Percentiles rank a stretch among this genome's conserved stretches.
Conservation (phyloP, 2,888 invertebrate species). For the Acrocyrtus sp. region DNA sequence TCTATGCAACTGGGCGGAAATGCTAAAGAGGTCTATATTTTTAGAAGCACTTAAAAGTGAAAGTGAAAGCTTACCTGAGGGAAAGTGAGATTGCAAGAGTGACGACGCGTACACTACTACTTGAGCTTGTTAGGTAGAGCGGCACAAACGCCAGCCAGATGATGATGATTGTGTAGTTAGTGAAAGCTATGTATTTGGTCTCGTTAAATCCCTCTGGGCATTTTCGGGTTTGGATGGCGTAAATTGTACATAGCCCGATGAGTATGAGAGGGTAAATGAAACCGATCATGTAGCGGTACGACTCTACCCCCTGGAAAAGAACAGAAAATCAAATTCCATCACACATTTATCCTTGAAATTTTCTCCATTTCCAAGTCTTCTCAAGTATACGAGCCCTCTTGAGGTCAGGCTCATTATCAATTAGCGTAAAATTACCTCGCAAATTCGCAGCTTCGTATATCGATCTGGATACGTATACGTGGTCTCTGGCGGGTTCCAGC, state of each 20-base stretch:
- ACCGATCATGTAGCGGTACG: conserved; percentile 68
- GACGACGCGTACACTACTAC: conserved; percentile 68
- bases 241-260: conserved; percentile 70
- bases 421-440: conserved; percentile 61
- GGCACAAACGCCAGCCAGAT: conserved; percentile 72
- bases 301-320: conserved; percentile 67
- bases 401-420: no score
- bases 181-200: conserved; percentile 71
- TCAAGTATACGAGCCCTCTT: no score
- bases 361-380: no score
- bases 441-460: conserved; percentile 65
- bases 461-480: conserved; percentile 67
- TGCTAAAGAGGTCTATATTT: background rate
- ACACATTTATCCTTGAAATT: background rate
- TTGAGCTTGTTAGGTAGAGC: conserved; percentile 69
- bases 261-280: conserved; percentile 70
- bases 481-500: conserved; percentile 68
- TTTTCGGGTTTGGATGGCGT: conserved; percentile 71
- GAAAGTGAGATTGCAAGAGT: conserved; percentile 70
- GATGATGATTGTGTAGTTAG: conserved; percentile 71
- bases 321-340: conserved; percentile 2
- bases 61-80: conserved; percentile 66
- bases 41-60: background rate
- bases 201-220: conserved; percentile 73
- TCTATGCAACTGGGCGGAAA: background rate